Base-by-base conservation (phyloP, 2,888 invertebrate genomes). In the Polydrusus cervinus region DNA sequence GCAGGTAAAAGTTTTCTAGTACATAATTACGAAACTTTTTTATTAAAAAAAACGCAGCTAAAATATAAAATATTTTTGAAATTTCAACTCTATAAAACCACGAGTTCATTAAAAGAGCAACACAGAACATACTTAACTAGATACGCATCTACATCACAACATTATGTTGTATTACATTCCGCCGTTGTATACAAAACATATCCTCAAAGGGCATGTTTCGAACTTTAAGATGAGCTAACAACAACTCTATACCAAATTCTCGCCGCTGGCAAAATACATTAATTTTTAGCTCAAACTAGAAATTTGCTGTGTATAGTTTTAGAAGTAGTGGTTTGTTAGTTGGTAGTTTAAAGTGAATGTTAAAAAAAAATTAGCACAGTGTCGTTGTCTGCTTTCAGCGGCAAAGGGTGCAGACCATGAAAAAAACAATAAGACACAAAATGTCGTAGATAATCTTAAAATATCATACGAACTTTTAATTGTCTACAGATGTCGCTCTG, bases 201-300 rank as follows among this genome's bases (percentile, higher is more conserved):
- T 55, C 45, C 60, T 69, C 68, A 47, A 57, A 69, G 68, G 68
- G 57, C 68, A 60, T 47, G 53, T 69, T 69, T 60, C 45, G 18
- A 60, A 69, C 30, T 57, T 30, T 13, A 30, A n/a, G 25, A 55
- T 55, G 40, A 45, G 30, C 16, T 57, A 45, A 60, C 60, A 45
- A 69, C 57, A 60, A 60, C 43, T 60, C 34, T 45, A 30, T 69
- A 47, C 60, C 68, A 69, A 45, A 69, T 69, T 69, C 57, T 69
- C 45, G 68, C 68, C 68, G 30, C 55, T 11, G 30, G 68, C 68
- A 47, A 47, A 11, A 20, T 69, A 40, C 68, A 60, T 69, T 69
- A 55, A 60, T 40, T 69, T 55, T 69, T 69, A 60, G 68, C 53
- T 60, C 16, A 40, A 60, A 47, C 60, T 18, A 47, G 53, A 30